Evolutionary conservation across 1,140 invertebrate species (phyloP).

Genomic region (Bombus confusus): DNA sequence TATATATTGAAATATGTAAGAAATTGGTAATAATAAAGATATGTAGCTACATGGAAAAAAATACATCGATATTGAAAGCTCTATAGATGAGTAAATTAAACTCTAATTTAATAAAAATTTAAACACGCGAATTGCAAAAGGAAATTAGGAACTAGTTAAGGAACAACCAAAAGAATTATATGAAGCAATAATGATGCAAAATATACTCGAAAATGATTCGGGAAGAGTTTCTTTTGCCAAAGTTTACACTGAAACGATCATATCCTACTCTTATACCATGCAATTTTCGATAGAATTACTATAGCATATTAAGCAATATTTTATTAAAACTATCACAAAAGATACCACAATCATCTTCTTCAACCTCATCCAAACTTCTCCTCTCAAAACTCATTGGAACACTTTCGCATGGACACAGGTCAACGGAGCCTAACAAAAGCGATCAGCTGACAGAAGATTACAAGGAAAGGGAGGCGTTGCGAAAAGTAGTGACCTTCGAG

Average conservation of each 20-base stretch:
- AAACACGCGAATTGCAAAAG: too few relatives aligned
- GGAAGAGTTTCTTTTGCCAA: too few relatives aligned
- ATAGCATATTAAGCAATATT: neutral
- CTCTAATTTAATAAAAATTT: too few relatives aligned
- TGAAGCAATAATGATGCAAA: neutral
- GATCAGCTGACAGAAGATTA: neutral
- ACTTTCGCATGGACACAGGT: neutral
- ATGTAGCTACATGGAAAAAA: too few relatives aligned
- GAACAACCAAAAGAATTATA: neutral
- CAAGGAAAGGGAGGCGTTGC: neutral
- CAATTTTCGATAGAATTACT: neutral
- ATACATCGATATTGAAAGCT: too few relatives aligned
- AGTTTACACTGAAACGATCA: neutral
- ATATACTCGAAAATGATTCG: too few relatives aligned
- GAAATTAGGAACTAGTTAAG: too few relatives aligned
- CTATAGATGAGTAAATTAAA: rapidly evolving
- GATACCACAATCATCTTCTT: too few relatives aligned
- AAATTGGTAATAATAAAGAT: too few relatives aligned
- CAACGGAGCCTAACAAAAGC: neutral
- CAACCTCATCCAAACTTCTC: neutral
- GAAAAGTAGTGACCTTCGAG: slow-evolving; percentile 7
- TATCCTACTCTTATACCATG: neutral
- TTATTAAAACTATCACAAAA: neutral
- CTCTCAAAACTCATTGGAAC: neutral
- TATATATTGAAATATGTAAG: too few relatives aligned